Conservation (phyloP, 1,140 invertebrate species). For the Eubasilissa regina region DNA sequence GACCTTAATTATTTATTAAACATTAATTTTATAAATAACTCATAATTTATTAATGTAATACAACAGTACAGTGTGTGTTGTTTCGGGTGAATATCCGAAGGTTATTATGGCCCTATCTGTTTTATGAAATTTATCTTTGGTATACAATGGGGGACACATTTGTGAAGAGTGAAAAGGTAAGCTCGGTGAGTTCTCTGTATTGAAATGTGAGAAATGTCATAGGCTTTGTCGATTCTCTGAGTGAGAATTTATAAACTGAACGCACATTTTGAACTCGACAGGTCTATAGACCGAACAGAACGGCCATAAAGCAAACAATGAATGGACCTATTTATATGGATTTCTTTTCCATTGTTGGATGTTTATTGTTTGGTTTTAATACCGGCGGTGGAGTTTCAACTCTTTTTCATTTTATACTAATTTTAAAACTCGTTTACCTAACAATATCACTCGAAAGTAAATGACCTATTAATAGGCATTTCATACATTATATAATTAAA, state of each 20-base stretch:
- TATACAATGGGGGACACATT: constrained; percentile 18
- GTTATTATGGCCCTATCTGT: background rate
- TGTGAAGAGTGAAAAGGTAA: constrained; percentile 20
- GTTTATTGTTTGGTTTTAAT: constrained; percentile 29
- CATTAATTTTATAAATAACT: no score
- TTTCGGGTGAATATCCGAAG: no score
- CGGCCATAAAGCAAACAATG: constrained; percentile 21
- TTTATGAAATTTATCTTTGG: background rate
- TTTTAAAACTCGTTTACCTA: no score
- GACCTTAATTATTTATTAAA: no score
- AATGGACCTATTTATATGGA: constrained; percentile 23
- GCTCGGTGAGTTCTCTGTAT: constrained; percentile 13
- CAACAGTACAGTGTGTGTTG: no score
- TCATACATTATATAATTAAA: no score
- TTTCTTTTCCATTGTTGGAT: constrained; percentile 27
- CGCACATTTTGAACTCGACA: constrained; percentile 14
- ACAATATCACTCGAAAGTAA: no score
- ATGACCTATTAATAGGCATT: no score
- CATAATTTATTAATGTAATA: no score
- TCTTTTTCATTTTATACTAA: no score
- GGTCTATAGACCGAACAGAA: constrained; percentile 20
- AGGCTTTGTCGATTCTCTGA: constrained; percentile 28
- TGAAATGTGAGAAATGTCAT: constrained; percentile 26
- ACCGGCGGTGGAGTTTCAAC: background rate
- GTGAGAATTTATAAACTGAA: constrained; percentile 34